These are phyloP conservation scores for Molossus alvarezi DNA, from an alignment of 2,797 vertebrate genomes.

Conservation along the genomic window DNA sequence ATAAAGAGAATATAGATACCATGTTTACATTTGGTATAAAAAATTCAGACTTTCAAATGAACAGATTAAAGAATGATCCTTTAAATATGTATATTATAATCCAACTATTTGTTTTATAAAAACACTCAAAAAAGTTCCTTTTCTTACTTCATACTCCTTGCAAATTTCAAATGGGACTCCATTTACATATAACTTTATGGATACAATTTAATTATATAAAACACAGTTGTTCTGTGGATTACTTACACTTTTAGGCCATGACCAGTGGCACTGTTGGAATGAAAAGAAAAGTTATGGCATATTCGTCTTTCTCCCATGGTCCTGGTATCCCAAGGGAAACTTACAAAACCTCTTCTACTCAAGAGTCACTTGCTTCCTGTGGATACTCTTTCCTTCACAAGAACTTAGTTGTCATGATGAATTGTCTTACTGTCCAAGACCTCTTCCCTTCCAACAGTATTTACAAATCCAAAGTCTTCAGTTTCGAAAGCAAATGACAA, in stretches of 20 bases:
- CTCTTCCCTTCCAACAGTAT: background rate
- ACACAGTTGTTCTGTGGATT: background rate
- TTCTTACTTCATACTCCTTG: background rate
- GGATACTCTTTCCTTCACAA: background rate
- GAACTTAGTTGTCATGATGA: background rate
- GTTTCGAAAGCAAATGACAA: constrained; percentile 49
- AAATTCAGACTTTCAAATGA: constrained; percentile 55
- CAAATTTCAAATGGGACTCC: constrained; percentile 40
- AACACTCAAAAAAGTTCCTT: background rate
- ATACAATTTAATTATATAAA: constrained; percentile 41
- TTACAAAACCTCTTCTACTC: background rate
- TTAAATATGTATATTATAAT: constrained; percentile 26
- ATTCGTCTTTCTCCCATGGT: constrained; percentile 39
- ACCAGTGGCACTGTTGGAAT: background rate
- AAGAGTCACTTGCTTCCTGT: background rate
- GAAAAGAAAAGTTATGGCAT: constrained; percentile 21
- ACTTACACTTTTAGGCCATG: background rate
- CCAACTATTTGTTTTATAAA: constrained; percentile 4
- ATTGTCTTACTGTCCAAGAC: background rate
- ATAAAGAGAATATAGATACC: constrained; percentile 33
- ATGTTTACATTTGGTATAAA: constrained; percentile 58
- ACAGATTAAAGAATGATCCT: constrained; percentile 40
- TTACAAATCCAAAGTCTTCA: background rate
- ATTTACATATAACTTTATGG: constrained; percentile 67
- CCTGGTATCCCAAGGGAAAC: background rate